These are phyloP conservation scores for Perdita meconis DNA, from an alignment of 2,888 invertebrate species.

Conservation along the genomic window DNA sequence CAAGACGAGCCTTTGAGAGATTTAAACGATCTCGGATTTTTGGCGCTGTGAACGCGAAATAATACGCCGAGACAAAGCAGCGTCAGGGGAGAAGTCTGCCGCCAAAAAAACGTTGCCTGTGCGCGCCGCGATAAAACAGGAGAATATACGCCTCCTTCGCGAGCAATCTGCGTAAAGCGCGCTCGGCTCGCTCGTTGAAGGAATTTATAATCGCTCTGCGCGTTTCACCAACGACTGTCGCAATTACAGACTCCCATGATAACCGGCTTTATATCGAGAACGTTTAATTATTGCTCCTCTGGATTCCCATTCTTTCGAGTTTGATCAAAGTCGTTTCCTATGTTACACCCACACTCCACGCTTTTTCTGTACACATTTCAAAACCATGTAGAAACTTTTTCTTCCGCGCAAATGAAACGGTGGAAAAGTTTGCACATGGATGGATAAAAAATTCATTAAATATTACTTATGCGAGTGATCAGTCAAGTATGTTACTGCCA, in stretches of 20 bases:
- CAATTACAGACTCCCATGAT: neutral
- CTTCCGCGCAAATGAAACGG: too few relatives aligned
- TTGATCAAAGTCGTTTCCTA: too few relatives aligned
- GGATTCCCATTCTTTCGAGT: too few relatives aligned
- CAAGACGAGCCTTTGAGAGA: too few relatives aligned
- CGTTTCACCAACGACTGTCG: neutral
- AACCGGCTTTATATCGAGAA: neutral
- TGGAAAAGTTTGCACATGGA: too few relatives aligned
- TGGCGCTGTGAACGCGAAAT: neutral
- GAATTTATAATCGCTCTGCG: neutral
- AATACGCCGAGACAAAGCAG: neutral
- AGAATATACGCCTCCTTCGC: conserved; percentile 2
- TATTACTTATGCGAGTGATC: too few relatives aligned
- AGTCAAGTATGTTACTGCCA: too few relatives aligned
- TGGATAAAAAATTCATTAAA: too few relatives aligned
- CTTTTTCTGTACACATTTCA: too few relatives aligned
- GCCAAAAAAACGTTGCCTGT: neutral
- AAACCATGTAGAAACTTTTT: too few relatives aligned
- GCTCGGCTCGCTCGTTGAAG: neutral
- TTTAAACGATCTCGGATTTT: conserved; percentile 10
- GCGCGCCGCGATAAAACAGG: neutral
- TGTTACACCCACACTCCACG: too few relatives aligned
- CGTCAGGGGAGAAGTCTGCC: neutral
- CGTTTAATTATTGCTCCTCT: neutral
- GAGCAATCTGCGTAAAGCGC: conserved; percentile 4